phyloP scores from a whole-genome alignment of 2,797 vertebrate species.

The Eulemur albifrons region DNA sequence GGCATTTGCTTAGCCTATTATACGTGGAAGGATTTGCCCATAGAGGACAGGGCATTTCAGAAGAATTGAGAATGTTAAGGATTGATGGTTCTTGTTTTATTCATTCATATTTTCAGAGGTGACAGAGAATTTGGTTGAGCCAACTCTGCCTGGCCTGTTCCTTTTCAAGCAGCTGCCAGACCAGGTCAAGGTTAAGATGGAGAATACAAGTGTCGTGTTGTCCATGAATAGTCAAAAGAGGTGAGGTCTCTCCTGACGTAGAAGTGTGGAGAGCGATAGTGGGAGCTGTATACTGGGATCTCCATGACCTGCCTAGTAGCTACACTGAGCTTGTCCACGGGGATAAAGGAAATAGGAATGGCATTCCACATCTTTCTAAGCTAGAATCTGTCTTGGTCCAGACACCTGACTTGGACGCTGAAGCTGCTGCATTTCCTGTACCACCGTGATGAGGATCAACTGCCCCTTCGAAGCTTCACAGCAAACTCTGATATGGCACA shows the following conservation, averaged over 20 bases:
- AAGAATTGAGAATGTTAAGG: neutral
- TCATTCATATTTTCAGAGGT: slow-evolving; percentile 63
- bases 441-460: slow-evolving; percentile 90
- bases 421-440: slow-evolving; percentile 92
- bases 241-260: slow-evolving; percentile 79
- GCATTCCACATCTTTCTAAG: slow-evolving; percentile 11
- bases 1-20: slow-evolving; percentile 34
- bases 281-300: neutral
- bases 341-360: neutral
- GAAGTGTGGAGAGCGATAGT: neutral
- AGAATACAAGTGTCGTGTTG: slow-evolving; percentile 93
- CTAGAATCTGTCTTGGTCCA: slow-evolving; percentile 72
- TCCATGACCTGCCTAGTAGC: neutral
- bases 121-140: slow-evolving; percentile 55
- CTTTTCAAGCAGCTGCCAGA: slow-evolving; percentile 87
- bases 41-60: neutral
- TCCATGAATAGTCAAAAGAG: slow-evolving; percentile 98
- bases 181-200: slow-evolving; percentile 92
- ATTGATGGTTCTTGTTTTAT: neutral
- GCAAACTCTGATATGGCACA: slow-evolving; percentile 93
- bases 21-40: neutral
- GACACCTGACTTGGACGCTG: slow-evolving; percentile 97
- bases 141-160: slow-evolving; percentile 78
- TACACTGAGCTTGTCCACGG: neutral
- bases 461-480: slow-evolving; percentile 91